Base-by-base conservation (phyloP, 2,888 invertebrate genomes). In the Sarcophaga rosellei region DNA sequence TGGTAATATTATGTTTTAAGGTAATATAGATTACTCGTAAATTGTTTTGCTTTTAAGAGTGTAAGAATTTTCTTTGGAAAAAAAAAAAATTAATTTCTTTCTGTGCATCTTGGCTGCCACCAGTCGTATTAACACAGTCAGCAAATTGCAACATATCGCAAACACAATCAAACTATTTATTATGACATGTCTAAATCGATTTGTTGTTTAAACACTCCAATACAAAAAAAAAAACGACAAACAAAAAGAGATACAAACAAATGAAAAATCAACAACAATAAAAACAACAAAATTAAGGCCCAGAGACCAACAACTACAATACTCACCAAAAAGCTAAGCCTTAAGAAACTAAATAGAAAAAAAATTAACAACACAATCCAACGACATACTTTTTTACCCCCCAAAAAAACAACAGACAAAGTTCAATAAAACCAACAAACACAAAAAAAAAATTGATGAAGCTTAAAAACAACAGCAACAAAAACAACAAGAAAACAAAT, bases 121-220 rank as follows among this genome's bases (percentile, higher is more conserved):
- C 44, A 70, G 5, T 66, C 53, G 77, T 66, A 87, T 45, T 72
- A 81, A 70, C 21, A 74, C 74, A 83, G 81, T 83, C 78, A 80
- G 78, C 86, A 86, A 88, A 88, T 87, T 83, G 87, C 87, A 83
- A 85, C 80, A 87, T 86, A 81, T 80, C 76, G 79, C 85, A 80
- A 88, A 88, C 85, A 88, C 88, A 88, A 88, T 87, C 88, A 87
- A 86, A 88, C 87, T 88, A 87, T 88, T 88, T 88, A 88, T 88
- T 88, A 88, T 88, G 88, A 88, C 86, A 88, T 87, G 88, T 85
- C 84, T 84, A 81, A 88, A 88, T 86, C 87, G 85, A 87, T 86
- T 87, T 88, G 87, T 86, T 86, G 80, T 86, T 86, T 86, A 81
- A 84, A 85, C 84, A 84, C 84, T 82, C 77, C 65, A 83, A 74